Evolutionary conservation across 2,797 vertebrate species (phyloP), one percentile per base, ranked within the genome.

Genomic region (Merluccius polli): DNA sequence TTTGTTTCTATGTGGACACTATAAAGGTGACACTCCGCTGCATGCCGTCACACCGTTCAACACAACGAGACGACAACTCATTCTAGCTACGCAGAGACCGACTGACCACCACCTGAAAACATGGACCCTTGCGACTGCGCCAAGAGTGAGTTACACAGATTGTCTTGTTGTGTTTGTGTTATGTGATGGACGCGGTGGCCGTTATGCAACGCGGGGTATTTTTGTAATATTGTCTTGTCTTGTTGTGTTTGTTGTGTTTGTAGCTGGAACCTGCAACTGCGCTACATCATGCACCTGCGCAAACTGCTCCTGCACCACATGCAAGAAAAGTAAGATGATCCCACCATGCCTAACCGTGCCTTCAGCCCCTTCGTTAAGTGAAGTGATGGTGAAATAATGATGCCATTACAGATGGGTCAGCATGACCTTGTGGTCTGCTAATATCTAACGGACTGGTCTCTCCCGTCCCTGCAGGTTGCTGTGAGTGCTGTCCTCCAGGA

Each of bases 101-200:
- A 71, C 0, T 24, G 18, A 2, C 0, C 5, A 5, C 7, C 69
- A 15, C 0, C 35, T 65, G 32, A n/a, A 13, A 59, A 11, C 63
- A 97, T 97, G 96, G 96, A 96, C 33, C 94, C 96, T 2, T 98
- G 96, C 80, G 93, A 93, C 0, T 97, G 96, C 83, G 5, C 90
- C 7, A 94, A 95, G 81, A 88, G 94, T 95, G 78, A 92, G 93
- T 91, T 12, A 15, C 16, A 7, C 73, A 1, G 27, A 4, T 29
- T 10, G 65, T 63, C 32, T 2, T 33, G 10, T 7, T 38, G 1
- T 59, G 29, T 13, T 21, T 8, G 4, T 7, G 12, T 44, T 31
- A 2, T 68, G 1, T 9, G n/a, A 30, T 48, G 30, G 31, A 1
- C 5, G 0, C 32, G 1, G 70, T 8, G 18, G 35, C 0, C 41